Evolutionary conservation across 1,140 invertebrate genomes (phyloP).

Genomic region (Drosophila nannoptera): DNA sequence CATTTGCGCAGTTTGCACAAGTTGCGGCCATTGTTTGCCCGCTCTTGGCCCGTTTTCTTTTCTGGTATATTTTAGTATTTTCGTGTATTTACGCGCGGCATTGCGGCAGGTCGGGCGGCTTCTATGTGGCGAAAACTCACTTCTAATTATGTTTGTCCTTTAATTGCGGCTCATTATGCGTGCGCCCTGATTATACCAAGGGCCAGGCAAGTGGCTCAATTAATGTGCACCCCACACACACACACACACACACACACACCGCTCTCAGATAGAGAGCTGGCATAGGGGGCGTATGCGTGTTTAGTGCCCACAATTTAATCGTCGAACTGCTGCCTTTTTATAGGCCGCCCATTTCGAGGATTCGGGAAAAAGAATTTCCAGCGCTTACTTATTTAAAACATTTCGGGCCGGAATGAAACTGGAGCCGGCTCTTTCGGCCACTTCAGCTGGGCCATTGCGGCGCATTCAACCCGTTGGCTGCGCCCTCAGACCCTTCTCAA

Average conservation of each 20-base stretch:
- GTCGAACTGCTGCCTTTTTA: conserved; percentile 21
- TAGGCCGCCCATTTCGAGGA: conserved; percentile 19
- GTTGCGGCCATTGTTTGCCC: conserved; percentile 43
- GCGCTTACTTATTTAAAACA: conserved; percentile 39
- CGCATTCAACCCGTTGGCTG: too few relatives aligned
- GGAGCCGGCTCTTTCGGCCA: conserved; percentile 7
- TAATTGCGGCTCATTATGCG: conserved; percentile 75
- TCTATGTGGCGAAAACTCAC: conserved; percentile 40
- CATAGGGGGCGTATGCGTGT: conserved; percentile 28
- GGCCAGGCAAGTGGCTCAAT: conserved; percentile 69
- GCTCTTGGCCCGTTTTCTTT: conserved; percentile 8
- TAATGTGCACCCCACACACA: conserved; percentile 44
- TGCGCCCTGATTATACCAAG: conserved; percentile 64
- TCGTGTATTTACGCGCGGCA: not conserved
- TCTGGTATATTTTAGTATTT: conserved; percentile 13
- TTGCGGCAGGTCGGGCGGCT: conserved; percentile 1
- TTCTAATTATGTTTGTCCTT: conserved; percentile 76
- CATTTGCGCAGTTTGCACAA: conserved; percentile 71
- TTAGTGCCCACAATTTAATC: conserved; percentile 35
- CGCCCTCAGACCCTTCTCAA: conserved; percentile 8
- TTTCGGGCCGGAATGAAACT: conserved; percentile 19
- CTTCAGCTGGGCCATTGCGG: not conserved
- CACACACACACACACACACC: not conserved
- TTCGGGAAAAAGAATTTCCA: conserved; percentile 20
- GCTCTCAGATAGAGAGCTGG: conserved; percentile 9